Percentiles rank a stretch among this genome's conserved stretches.
These are phyloP conservation scores for Zhuqinia jingwanae DNA, from an alignment of 2,888 invertebrate species.

Conservation along the genomic window DNA sequence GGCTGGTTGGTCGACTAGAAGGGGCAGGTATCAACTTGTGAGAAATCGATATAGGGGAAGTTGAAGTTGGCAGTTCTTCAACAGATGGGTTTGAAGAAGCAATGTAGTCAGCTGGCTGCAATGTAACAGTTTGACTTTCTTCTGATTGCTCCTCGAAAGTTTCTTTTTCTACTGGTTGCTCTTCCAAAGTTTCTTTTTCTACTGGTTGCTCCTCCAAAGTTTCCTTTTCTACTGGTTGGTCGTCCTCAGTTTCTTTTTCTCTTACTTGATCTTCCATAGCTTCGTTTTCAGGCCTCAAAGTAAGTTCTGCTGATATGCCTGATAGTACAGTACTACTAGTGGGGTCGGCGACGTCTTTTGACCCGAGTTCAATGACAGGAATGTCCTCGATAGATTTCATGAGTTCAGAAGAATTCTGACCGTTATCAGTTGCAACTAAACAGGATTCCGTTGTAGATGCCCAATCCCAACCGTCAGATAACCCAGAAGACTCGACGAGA, in stretches of 20 bases:
- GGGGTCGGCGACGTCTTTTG: no score
- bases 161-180: background rate
- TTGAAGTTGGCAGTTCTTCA: background rate
- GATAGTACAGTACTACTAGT: no score
- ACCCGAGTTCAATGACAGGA: no score
- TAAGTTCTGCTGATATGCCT: no score
- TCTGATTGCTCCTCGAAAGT: background rate
- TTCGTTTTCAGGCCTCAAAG: no score
- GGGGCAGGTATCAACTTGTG: background rate
- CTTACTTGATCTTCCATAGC: background rate
- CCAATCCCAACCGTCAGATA: conserved; percentile 68
- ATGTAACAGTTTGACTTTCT: background rate
- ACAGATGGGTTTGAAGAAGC: background rate
- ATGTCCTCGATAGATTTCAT: no score
- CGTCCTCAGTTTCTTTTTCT: background rate
- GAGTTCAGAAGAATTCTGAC: no score
- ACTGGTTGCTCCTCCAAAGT: background rate
- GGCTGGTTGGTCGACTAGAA: conserved; percentile 59
- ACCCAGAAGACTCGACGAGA: conserved; percentile 47
- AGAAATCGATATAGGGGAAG: background rate
- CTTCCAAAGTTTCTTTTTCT: background rate
- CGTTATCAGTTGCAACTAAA: no score
- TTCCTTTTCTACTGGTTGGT: background rate
- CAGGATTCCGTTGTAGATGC: conserved; percentile 52
- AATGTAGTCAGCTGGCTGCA: background rate